Evolutionary conservation across 2,113 vertebrate species (phyloP).

Genomic region (Dipodomys merriami): DNA sequence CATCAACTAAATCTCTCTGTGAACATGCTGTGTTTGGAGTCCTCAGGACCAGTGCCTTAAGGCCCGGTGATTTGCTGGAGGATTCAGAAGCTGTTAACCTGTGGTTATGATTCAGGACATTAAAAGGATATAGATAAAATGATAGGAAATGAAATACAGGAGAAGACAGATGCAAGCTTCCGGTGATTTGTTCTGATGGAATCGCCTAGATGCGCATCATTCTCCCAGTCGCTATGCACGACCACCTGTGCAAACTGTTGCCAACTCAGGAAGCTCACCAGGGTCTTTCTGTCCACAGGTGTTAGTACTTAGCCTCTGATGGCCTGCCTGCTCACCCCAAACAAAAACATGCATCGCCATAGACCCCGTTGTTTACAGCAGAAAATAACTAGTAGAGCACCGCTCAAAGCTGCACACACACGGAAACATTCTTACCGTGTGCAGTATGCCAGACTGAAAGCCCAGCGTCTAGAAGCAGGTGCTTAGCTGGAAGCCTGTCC

Average conservation of each 20-base stretch:
- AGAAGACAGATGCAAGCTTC: neutral
- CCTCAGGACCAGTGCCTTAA: neutral
- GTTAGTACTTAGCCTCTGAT: neutral
- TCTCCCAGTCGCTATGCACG: neutral
- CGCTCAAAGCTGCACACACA: neutral
- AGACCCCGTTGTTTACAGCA: neutral
- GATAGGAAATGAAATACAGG: neutral
- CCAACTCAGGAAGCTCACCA: neutral
- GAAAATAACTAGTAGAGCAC: neutral
- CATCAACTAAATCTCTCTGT: neutral
- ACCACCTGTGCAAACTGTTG: neutral
- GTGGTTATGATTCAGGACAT: neutral
- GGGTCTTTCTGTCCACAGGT: neutral
- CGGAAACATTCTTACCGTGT: neutral
- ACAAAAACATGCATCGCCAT: neutral
- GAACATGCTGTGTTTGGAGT: neutral
- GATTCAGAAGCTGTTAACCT: neutral
- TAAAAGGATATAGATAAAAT: neutral
- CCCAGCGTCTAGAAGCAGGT: neutral
- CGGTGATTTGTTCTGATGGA: neutral
- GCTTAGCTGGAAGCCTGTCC: neutral
- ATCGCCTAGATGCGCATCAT: neutral
- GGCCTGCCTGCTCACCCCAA: neutral
- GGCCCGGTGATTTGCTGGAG: neutral
- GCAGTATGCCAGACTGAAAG: neutral